Evolutionary conservation across 2,113 vertebrate genomes (phyloP), one percentile per base, ranked within the genome.

Genomic region (Lutjanus erythropterus): DNA sequence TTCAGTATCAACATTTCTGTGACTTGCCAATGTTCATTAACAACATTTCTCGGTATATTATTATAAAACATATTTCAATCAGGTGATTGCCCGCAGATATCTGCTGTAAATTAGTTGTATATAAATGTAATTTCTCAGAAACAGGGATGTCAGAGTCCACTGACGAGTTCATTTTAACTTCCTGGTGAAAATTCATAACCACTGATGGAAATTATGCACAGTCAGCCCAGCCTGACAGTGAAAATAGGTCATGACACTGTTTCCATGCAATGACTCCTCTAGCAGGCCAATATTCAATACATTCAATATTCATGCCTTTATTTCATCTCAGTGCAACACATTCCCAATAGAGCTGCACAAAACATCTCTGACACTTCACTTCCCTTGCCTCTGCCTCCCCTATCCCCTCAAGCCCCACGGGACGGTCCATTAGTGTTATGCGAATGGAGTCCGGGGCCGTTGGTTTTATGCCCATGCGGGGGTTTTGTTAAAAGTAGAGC

Each of bases 401-500:
- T 18, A 42, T 53, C 71, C 67, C 74, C 52, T 53, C 62, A 14
- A 56, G 67, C 52, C 77, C 71, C 71, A 60, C n/a, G 70, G 71
- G 56, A 78, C 16, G 16, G 3, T 66, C 81, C 85, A 72, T 89
- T 80, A 80, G 56, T 37, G 37, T 37, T 50, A 35, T 35, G 15
- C 27, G 12, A 75, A 83, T 70, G 50, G 76, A 62, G 50, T 44
- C 29, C 18, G 55, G 55, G 9, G 50, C 44, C 37, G 67, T 60
- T 76, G 52, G 75, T 80, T 80, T 65, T 18, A 52, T 46, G 64
- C 64, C 67, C 25, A 10, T 60, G 71, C 25, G 75, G 64, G 68
- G 50, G 73, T 88, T 86, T 84, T 86, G 71, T 85, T 67, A 12
- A 77, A 87, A 86, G 16, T 81, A 64, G 75, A 78, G 61, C 71